These are phyloP conservation scores for Saguinus imperator DNA, from an alignment of 2,113 vertebrate genomes.

Conservation along the genomic window DNA sequence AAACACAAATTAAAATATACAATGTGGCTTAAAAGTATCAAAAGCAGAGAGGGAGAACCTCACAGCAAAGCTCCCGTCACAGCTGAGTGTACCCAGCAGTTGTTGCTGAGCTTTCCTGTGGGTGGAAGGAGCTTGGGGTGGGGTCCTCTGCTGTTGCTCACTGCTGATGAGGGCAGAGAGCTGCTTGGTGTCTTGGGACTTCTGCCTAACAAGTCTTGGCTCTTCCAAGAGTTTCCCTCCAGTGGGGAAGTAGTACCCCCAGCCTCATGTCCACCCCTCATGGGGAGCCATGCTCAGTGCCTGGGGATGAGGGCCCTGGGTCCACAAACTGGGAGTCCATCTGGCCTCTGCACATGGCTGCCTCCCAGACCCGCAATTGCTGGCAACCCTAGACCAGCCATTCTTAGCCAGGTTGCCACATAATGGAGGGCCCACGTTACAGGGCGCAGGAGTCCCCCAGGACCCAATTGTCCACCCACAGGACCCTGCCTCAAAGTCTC, in stretches of 20 bases:
- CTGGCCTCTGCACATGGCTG: background rate
- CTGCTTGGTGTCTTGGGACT: rapidly evolving
- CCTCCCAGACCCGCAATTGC: rapidly evolving
- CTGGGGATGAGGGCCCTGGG: background rate
- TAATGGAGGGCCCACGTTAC: rapidly evolving
- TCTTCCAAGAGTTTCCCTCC: background rate
- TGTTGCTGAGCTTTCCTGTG: background rate
- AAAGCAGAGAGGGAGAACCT: slow-evolving; percentile 63
- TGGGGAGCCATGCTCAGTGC: rapidly evolving
- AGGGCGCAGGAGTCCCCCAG: background rate
- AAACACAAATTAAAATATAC: slow-evolving; percentile 82
- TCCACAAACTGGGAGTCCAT: too few species aligned
- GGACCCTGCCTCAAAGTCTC: background rate
- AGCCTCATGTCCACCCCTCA: rapidly evolving
- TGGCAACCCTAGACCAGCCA: too few species aligned
- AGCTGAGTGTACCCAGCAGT: background rate
- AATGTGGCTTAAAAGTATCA: slow-evolving; percentile 82
- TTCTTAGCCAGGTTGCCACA: too few species aligned
- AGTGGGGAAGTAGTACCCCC: background rate
- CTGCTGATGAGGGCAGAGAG: background rate
- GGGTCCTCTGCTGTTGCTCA: rapidly evolving
- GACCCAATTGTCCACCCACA: rapidly evolving
- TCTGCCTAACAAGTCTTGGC: rapidly evolving
- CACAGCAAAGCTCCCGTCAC: slow-evolving; percentile 67
- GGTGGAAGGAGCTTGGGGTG: background rate